phyloP scores from a whole-genome alignment of 2,888 invertebrate species.

The Tribolium freemani region DNA sequence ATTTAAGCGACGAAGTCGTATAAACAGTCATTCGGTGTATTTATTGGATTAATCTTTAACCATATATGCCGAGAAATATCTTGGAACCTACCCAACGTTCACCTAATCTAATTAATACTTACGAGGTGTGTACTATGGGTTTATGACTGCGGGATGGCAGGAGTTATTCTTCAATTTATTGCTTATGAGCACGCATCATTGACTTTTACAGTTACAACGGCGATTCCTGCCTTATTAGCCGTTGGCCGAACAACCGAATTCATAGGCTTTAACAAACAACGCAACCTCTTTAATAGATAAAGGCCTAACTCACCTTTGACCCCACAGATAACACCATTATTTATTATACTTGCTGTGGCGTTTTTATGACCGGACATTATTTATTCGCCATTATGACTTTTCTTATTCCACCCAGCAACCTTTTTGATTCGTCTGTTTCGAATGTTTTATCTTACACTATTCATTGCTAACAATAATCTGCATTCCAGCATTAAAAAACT shows the following conservation, averaged over 20 bases:
- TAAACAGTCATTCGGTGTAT: constrained; percentile 28
- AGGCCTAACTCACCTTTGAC: neutral
- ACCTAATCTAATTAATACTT: constrained; percentile 40
- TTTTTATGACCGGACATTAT: neutral
- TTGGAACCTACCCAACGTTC: constrained; percentile 30
- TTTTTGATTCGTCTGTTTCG: neutral
- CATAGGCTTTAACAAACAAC: neutral
- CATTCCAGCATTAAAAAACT: no score
- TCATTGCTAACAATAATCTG: no score
- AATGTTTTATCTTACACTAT: neutral
- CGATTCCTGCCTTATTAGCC: neutral
- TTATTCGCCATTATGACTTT: neutral
- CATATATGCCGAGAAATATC: constrained; percentile 39
- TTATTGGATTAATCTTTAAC: constrained; percentile 41
- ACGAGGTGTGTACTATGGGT: constrained; percentile 41
- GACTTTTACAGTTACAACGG: constrained; percentile 23
- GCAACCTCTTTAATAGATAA: neutral
- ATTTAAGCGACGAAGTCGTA: constrained; percentile 19
- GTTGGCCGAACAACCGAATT: neutral
- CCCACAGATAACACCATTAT: neutral
- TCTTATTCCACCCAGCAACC: neutral
- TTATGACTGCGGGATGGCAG: constrained; percentile 26
- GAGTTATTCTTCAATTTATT: constrained; percentile 25
- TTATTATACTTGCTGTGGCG: neutral
- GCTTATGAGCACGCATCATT: constrained; percentile 27